Conservation (phyloP, 2,113 vertebrate genomes). For the Mandrillus leucophaeus region DNA sequence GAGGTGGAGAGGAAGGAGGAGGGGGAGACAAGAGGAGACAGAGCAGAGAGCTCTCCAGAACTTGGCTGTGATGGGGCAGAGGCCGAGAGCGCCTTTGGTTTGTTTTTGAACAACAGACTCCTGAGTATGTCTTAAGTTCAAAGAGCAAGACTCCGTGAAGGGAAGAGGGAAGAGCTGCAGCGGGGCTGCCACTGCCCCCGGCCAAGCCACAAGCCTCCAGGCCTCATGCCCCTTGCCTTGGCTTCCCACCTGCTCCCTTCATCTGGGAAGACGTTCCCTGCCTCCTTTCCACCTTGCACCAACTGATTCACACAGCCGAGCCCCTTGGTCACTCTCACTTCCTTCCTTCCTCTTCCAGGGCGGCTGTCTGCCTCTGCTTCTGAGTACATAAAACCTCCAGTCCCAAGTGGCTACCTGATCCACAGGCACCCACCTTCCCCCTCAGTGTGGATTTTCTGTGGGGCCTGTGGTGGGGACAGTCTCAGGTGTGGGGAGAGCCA, state of each 20-base stretch:
- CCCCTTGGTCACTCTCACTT: fast-evolving
- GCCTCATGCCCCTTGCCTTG: not conserved
- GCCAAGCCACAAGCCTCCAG: not conserved
- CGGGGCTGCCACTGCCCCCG: too few species aligned
- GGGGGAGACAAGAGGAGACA: too few species aligned
- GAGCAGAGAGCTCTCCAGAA: too few species aligned
- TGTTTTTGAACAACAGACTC: not conserved
- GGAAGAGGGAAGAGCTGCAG: not conserved
- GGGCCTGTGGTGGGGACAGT: not conserved
- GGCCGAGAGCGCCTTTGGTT: too few species aligned
- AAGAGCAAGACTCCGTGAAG: not conserved
- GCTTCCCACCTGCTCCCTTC: not conserved
- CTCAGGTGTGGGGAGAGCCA: not conserved
- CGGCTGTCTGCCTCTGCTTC: not conserved
- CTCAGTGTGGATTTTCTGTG: not conserved
- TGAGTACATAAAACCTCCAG: not conserved
- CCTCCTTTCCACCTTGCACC: not conserved
- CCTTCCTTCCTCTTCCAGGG: not conserved
- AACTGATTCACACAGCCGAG: too few species aligned
- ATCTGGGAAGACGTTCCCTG: not conserved
- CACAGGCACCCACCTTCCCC: not conserved
- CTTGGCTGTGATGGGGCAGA: not conserved
- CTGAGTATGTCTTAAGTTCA: not conserved
- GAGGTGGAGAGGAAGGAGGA: not conserved
- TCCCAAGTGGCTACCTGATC: not conserved